A percentile compares a stretch with the other conserved stretches of the same genome.
Evolutionary conservation across 2,113 vertebrate genomes (phyloP).

Genomic region (Atrichornis clamosus): DNA sequence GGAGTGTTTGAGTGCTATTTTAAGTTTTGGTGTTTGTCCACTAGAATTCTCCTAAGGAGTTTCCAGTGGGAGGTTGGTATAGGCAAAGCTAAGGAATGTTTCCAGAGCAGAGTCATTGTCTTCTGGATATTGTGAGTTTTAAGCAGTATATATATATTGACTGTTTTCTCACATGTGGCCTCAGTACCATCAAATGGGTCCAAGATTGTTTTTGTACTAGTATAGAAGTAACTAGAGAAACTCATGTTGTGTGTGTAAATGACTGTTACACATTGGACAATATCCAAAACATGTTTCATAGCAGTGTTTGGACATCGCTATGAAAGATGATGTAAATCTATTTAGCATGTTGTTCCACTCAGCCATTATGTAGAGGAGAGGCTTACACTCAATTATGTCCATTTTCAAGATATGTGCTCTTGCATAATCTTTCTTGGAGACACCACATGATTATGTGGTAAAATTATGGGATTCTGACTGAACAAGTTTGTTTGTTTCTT

Average conservation of each 20-base stretch:
- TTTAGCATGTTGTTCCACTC: background rate
- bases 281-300: background rate
- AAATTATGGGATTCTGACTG: background rate
- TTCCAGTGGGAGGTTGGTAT: background rate
- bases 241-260: background rate
- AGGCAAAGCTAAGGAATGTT: background rate
- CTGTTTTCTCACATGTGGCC: background rate
- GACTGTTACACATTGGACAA: background rate
- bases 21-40: background rate
- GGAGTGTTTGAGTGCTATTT: background rate
- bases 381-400: background rate
- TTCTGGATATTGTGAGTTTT: background rate
- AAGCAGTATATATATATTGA: background rate
- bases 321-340: background rate
- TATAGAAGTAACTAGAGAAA: background rate
- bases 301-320: background rate
- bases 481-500: constrained; percentile 60
- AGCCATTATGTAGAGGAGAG: background rate
- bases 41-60: background rate
- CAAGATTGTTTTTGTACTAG: background rate
- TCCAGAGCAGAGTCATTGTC: background rate
- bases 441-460: background rate
- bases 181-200: background rate
- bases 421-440: background rate
- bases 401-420: background rate